Conservation (phyloP, 2,888 invertebrate genomes). For the Psococerastis gibbosa region DNA sequence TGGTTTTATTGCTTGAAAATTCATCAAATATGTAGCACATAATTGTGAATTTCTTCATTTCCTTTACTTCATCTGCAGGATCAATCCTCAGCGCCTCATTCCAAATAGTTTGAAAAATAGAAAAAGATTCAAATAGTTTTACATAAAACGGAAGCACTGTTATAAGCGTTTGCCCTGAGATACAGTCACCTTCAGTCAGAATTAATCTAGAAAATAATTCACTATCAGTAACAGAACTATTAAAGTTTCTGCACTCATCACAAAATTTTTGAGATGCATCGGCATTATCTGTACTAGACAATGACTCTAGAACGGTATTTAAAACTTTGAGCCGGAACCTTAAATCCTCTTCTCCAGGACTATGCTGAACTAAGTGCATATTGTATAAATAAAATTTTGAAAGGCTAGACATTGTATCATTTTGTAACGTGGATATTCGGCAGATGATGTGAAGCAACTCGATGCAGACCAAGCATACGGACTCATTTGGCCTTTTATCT, state of each 20-base stretch:
- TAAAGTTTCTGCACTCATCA: background rate
- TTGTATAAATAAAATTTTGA: slow-evolving; percentile 5
- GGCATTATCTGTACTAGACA: background rate
- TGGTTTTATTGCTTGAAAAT: background rate
- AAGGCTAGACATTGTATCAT: background rate
- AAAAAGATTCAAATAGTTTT: background rate
- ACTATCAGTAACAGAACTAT: background rate
- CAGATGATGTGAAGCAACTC: background rate
- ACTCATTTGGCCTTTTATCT: background rate
- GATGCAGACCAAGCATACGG: background rate
- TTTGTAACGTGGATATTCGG: background rate
- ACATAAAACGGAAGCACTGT: background rate
- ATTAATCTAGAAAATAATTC: background rate
- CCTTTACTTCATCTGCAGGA: background rate
- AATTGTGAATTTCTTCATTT: background rate
- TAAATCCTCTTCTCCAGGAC: background rate
- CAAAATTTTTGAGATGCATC: background rate
- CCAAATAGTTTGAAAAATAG: background rate
- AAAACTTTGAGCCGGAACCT: background rate
- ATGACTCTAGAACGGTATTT: background rate
- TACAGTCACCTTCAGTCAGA: background rate
- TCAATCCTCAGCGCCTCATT: background rate
- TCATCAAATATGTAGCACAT: slow-evolving; percentile 1
- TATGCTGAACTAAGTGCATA: background rate
- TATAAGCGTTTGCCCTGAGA: background rate